phyloP scores from a whole-genome alignment of 2,113 vertebrate genomes.

The Phainopepla nitens region DNA sequence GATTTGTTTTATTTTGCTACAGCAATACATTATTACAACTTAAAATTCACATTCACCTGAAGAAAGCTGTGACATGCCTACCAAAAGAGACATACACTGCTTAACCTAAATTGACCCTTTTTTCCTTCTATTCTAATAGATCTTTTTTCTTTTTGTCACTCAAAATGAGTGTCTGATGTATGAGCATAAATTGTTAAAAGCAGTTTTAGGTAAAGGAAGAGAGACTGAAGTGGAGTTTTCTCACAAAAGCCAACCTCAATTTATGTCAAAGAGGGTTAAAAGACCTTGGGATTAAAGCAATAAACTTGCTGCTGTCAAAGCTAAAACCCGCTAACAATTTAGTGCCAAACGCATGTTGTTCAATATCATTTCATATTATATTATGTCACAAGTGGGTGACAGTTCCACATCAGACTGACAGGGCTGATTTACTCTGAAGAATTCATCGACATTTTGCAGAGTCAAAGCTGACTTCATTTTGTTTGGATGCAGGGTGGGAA shows the following conservation, averaged over 20 bases:
- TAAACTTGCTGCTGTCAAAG: constrained; percentile 97
- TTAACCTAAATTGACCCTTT: constrained; percentile 75
- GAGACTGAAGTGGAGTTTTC: constrained; percentile 80
- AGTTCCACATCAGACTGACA: constrained; percentile 94
- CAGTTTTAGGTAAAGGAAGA: constrained; percentile 88
- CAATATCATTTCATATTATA: constrained; percentile 98
- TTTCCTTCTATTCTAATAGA: constrained; percentile 74
- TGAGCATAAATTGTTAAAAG: constrained; percentile 87
- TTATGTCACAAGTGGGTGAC: constrained; percentile 91
- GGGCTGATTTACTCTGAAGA: constrained; percentile 91
- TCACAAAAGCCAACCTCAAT: constrained; percentile 97
- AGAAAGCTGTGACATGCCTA: constrained; percentile 47
- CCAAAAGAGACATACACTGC: constrained; percentile 56
- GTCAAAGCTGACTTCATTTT: constrained; percentile 87
- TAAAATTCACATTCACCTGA: constrained; percentile 50
- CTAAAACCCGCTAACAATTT: constrained; percentile 97
- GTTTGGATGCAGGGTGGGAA: constrained; percentile 77
- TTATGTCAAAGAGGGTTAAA: constrained; percentile 98
- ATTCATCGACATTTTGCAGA: constrained; percentile 85
- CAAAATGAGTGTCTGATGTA: constrained; percentile 81
- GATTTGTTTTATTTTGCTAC: constrained; percentile 30
- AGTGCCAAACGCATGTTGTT: constrained; percentile 95
- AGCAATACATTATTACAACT: constrained; percentile 17
- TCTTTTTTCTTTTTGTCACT: constrained; percentile 81
- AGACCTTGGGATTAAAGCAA: constrained; percentile 97